Base-by-base conservation (phyloP, 2,888 invertebrate genomes). In the Cheilosia scutellata region DNA sequence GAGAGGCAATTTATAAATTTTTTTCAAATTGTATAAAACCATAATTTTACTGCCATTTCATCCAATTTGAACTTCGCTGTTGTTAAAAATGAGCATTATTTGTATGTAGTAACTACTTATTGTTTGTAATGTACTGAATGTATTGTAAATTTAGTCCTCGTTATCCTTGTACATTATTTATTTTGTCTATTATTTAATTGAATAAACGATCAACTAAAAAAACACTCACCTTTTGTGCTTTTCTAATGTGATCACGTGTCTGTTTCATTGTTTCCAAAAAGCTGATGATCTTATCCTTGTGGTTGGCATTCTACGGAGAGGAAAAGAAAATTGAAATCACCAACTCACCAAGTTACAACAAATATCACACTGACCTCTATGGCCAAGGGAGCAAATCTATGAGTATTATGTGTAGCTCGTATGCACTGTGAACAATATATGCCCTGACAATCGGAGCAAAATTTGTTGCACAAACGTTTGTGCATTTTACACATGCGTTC, bases 201-300 rank as follows among this genome's bases (percentile, higher is more conserved):
- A 79, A 79, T 65, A 65, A 78, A 78, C 11, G 53, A 70, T 57
- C 47, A 6, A 63, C 29, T 58, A 37, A 33, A 53, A 53, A 25
- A 60, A 6, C 4, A 87, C 90, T 86, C 87, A 90, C 90, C 90
- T 90, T 89, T 88, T 89, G 89, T 25, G 89, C 87, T 60, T 89
- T 89, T 37, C 77, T 82, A 57, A 89, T 71, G 25, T 74, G 75
- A n/a, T 90, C 89, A 1, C 88, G 87, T 1, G 89, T 89, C 44
- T 70, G 62, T 51, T 89, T 89, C 13, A 89, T 82, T 33, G 88
- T 88, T 55, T 90, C 89, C 62, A 90, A 55, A 44, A 90, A 76
- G 44, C 83, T 77, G 6, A 76, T 33, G 9, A 90, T 77, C 31
- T 89, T 89, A 20, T 88, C 87, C 62, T 83, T 78, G 37, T 83